Percentiles rank a stretch among this genome's conserved stretches.
Evolutionary conservation across 1,140 invertebrate species (phyloP).

Genomic region (Batillaria attramentaria): DNA sequence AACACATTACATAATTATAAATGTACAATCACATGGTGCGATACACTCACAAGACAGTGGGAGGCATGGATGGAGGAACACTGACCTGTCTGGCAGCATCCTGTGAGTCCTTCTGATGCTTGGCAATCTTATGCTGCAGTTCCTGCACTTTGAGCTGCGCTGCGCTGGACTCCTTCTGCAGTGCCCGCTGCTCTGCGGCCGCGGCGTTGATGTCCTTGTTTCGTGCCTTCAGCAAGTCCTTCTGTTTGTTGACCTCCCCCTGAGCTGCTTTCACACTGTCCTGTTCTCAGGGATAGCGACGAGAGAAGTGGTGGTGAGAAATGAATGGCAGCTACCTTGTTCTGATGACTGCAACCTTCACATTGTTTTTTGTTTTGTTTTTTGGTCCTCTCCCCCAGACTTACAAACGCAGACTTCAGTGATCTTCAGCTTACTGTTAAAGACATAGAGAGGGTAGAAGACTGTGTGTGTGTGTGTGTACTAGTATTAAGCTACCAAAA

Average conservation of each 20-base stretch:
- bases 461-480: neutral
- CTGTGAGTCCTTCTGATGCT: slow-evolving; percentile 71
- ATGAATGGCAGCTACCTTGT: neutral
- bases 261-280: slow-evolving; percentile 73
- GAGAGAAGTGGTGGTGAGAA: too few relatives aligned
- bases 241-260: slow-evolving; percentile 81
- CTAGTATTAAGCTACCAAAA: neutral
- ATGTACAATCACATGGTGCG: neutral
- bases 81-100: slow-evolving; percentile 72
- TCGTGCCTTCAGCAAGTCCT: slow-evolving; percentile 81
- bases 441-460: neutral
- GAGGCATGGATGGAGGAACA: neutral
- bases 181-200: slow-evolving; percentile 79
- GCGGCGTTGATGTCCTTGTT: slow-evolving; percentile 83
- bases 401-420: neutral
- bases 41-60: neutral
- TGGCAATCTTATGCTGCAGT: slow-evolving; percentile 78
- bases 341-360: too few relatives aligned
- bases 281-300: slow-evolving; percentile 46
- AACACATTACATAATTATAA: neutral
- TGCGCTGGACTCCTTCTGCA: slow-evolving; percentile 78
- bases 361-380: neutral
- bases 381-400: neutral
- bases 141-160: slow-evolving; percentile 85
- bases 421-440: neutral